Conservation (phyloP, 2,888 invertebrate genomes). For the Drosophila rellima region DNA sequence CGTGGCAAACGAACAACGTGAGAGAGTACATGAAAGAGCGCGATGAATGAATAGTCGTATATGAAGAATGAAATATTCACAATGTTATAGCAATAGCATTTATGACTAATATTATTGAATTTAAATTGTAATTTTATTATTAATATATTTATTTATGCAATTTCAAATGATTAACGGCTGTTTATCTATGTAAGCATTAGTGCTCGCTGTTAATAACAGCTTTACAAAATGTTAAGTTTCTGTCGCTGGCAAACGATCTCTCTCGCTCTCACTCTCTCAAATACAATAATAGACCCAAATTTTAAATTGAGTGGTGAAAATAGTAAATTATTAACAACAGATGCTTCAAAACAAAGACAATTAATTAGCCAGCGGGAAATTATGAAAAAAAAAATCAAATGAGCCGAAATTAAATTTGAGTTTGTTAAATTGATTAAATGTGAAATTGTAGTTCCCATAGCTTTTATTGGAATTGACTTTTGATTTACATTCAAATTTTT, state of each 20-base stretch:
- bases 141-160: background rate
- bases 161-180: constrained; percentile 11
- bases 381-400: constrained; percentile 17
- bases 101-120: background rate
- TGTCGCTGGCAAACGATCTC: constrained; percentile 16
- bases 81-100: background rate
- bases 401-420: constrained; percentile 23
- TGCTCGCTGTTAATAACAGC: constrained; percentile 20
- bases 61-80: constrained; percentile 27
- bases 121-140: background rate
- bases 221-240: constrained; percentile 5
- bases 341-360: constrained; percentile 40
- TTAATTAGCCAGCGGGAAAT: constrained; percentile 40
- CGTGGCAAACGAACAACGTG: background rate
- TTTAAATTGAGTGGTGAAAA: constrained; percentile 25
- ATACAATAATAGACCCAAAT: constrained; percentile 4
- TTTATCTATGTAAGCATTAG: background rate
- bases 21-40: constrained; percentile 2
- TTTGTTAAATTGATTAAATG: constrained; percentile 14
- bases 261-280: constrained; percentile 28
- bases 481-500: background rate
- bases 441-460: constrained; percentile 2
- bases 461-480: constrained; percentile 10
- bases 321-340: constrained; percentile 24
- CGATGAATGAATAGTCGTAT: constrained; percentile 32